These are phyloP conservation scores for Parelbella ahira DNA, from an alignment of 2,888 invertebrate genomes.

Conservation along the genomic window DNA sequence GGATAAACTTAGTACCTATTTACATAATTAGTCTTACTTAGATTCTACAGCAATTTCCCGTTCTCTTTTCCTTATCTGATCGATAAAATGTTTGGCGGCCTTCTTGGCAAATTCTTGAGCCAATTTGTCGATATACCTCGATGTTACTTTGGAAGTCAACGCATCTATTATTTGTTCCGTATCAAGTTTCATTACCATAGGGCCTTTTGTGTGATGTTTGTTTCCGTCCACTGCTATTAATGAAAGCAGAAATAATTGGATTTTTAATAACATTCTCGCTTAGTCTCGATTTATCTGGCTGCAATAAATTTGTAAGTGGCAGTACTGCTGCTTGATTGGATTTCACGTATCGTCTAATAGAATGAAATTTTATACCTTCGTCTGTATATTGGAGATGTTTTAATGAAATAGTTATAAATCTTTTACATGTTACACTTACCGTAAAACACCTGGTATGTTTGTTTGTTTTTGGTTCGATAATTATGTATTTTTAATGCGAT, in stretches of 20 bases:
- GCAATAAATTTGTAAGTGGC: constrained; percentile 21
- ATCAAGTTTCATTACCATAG: constrained; percentile 30
- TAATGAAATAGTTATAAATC: background rate
- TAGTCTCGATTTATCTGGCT: constrained; percentile 26
- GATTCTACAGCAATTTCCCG: background rate
- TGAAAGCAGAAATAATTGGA: constrained; percentile 31
- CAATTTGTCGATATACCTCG: constrained; percentile 37
- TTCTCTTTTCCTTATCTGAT: constrained; percentile 35
- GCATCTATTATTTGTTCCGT: constrained; percentile 37
- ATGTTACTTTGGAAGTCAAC: constrained; percentile 36
- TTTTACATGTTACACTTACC: no score
- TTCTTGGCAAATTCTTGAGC: constrained; percentile 39
- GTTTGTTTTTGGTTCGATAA: no score
- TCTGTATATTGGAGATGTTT: background rate
- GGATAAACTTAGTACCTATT: no score
- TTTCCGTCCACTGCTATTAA: constrained; percentile 14
- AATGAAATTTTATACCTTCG: background rate
- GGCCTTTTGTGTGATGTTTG: constrained; percentile 1
- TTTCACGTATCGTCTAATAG: constrained; percentile 2
- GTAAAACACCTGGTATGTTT: no score
- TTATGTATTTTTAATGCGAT: no score
- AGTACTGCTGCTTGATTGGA: constrained; percentile 21
- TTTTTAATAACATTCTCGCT: constrained; percentile 35
- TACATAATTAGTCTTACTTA: background rate
- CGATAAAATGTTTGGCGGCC: constrained; percentile 37